Evolutionary conservation across 2,888 invertebrate genomes (phyloP).

Genomic region (Rhopalosiphum nymphaeae): DNA sequence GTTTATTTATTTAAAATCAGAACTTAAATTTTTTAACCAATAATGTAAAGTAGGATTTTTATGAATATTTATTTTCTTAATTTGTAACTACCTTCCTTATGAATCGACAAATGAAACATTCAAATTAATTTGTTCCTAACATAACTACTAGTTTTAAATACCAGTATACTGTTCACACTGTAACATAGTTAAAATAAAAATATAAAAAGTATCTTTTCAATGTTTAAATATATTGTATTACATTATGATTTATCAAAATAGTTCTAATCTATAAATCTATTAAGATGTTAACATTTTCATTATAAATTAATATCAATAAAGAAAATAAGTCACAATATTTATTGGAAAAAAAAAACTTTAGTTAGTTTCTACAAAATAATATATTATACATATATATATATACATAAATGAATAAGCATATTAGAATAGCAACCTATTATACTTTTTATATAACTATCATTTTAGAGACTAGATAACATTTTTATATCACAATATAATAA

Average conservation of each 20-base stretch:
- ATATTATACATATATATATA: background rate
- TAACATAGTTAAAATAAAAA: background rate
- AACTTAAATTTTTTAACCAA: background rate
- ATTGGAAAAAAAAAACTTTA: background rate
- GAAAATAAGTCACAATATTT: background rate
- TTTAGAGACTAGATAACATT: conserved; percentile 19
- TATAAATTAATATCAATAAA: background rate
- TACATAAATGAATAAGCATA: background rate
- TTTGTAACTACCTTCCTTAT: background rate
- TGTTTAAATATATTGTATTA: background rate
- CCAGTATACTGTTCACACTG: background rate
- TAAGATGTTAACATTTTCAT: background rate
- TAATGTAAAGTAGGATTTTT: background rate
- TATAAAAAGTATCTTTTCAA: background rate
- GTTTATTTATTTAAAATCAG: background rate
- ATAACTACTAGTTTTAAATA: background rate
- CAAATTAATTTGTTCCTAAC: background rate
- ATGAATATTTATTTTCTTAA: background rate
- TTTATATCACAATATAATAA: conserved; percentile 9
- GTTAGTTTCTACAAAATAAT: background rate
- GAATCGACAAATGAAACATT: background rate
- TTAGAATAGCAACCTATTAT: background rate
- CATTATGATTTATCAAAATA: background rate
- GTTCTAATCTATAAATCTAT: conserved; percentile 2
- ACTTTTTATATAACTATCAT: background rate